Evolutionary conservation across 1,140 invertebrate species (phyloP), one percentile per base, ranked within the genome.

Genomic region (Sycophila sp.): DNA sequence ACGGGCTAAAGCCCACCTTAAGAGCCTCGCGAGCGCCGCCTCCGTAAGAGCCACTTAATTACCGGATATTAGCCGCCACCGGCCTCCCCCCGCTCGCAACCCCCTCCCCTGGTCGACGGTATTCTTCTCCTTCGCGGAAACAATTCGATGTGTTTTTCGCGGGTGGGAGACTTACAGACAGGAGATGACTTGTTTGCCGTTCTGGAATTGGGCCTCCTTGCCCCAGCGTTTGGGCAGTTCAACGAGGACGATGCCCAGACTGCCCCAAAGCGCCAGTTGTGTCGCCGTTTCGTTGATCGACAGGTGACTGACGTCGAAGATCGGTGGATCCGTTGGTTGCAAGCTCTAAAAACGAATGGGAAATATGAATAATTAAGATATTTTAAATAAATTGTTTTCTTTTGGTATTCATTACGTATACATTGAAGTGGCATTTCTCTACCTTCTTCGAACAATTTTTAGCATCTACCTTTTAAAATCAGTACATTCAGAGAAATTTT

Each of bases 201-300:
- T 82, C 74, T 87, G 78, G 53, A 85, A 87, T 24, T 75, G 69
- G 15, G 75, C 77, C 6, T 85, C 81, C 49, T 83, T 84, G 19
- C 86, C 84, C 86, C 86, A 87, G 55, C 85, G 81, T 65, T 85
- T 83, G 0, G 87, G 87, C 2, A 88, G 73, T 55, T 86, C 80
- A 19, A 88, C 73, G 5, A 87, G 56, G 5, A 80, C 76, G 10
- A 88, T 79, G 0, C 87, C 87, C 26, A 85, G 60, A 56, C 74
- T 80, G 2, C 87, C 87, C 80, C 82, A 84, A 4, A 88, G 60
- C 0, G 76, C 83, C 7, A 87, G 65, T 40, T 87, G 83, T 2
- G 86, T 82, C 1, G 77, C 75, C 0, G 85, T 85, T 55, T 85
- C 83, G 71, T 88, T 88, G 65, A 87, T 81, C 30, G 82, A 40